A percentile compares a stretch with the other conserved stretches of the same genome.
These are phyloP conservation scores for Hylia prasina DNA, from an alignment of 2,113 vertebrate species.

Conservation along the genomic window DNA sequence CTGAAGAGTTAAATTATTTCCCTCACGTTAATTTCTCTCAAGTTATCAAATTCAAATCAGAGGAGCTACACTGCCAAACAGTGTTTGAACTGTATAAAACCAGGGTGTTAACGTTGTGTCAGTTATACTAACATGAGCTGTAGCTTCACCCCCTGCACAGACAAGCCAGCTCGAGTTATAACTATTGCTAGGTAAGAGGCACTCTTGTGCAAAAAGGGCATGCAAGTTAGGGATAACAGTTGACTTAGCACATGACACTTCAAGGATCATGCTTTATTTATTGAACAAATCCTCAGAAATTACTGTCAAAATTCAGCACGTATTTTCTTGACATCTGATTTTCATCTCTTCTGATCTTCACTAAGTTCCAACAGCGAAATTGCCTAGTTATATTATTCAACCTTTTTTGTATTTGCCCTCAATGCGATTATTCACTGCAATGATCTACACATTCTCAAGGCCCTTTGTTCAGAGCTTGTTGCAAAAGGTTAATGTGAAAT, in stretches of 20 bases:
- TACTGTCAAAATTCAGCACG: background rate
- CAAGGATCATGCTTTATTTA: background rate
- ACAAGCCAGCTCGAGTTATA: background rate
- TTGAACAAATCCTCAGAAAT: background rate
- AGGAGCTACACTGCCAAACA: background rate
- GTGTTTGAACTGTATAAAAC: background rate
- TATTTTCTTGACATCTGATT: background rate
- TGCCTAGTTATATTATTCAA: background rate
- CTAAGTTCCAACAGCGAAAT: background rate
- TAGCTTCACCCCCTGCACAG: background rate
- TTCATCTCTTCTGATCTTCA: background rate
- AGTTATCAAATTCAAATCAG: background rate
- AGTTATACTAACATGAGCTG: background rate
- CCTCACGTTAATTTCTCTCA: slow-evolving; percentile 1
- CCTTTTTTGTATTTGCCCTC: background rate
- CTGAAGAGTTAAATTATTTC: background rate
- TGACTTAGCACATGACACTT: background rate
- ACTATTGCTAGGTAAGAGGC: background rate
- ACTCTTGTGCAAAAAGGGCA: background rate
- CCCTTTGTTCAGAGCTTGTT: slow-evolving; percentile 6
- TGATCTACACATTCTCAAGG: slow-evolving; percentile 5
- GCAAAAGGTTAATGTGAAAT: slow-evolving; percentile 25
- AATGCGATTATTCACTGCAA: background rate
- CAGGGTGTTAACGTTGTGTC: background rate
- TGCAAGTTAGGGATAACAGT: background rate